A percentile compares a stretch with the other conserved stretches of the same genome.
These are phyloP conservation scores for Monopis laevigella DNA, from an alignment of 2,888 invertebrate species.

Conservation along the genomic window DNA sequence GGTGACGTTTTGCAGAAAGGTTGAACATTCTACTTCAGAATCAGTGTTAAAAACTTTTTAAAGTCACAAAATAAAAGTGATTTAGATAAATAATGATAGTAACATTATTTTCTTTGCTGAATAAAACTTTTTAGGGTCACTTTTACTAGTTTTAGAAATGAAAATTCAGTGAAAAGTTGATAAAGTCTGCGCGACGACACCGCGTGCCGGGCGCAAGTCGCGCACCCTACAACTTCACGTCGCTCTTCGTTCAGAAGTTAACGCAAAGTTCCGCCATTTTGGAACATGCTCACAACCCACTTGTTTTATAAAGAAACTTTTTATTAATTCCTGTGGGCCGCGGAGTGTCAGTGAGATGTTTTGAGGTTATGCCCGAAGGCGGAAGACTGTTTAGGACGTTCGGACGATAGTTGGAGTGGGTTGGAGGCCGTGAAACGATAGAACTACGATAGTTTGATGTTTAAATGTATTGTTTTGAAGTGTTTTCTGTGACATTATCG, in stretches of 20 bases:
- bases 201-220: constrained; percentile 42
- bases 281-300: constrained; percentile 70
- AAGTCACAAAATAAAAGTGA: not conserved
- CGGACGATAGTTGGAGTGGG: constrained; percentile 26
- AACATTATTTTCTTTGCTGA: not conserved
- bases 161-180: constrained; percentile 46
- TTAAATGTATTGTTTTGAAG: constrained; percentile 58
- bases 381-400: constrained; percentile 47
- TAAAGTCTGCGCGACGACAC: constrained; percentile 44
- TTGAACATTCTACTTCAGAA: constrained; percentile 37
- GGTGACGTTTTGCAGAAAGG: constrained; percentile 37
- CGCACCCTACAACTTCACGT: constrained; percentile 66
- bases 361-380: constrained; percentile 61
- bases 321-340: constrained; percentile 69
- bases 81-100: not conserved
- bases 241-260: constrained; percentile 67
- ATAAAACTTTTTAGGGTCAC: not conserved
- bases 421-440: constrained; percentile 29
- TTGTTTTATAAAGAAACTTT: constrained; percentile 71
- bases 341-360: constrained; percentile 67
- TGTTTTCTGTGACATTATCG: constrained; percentile 51
- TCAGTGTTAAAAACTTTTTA: constrained; percentile 19
- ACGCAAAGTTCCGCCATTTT: constrained; percentile 70
- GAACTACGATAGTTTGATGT: constrained; percentile 48
- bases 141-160: not conserved